phyloP scores from a whole-genome alignment of 2,888 invertebrate genomes.

The Erannis defoliaria region DNA sequence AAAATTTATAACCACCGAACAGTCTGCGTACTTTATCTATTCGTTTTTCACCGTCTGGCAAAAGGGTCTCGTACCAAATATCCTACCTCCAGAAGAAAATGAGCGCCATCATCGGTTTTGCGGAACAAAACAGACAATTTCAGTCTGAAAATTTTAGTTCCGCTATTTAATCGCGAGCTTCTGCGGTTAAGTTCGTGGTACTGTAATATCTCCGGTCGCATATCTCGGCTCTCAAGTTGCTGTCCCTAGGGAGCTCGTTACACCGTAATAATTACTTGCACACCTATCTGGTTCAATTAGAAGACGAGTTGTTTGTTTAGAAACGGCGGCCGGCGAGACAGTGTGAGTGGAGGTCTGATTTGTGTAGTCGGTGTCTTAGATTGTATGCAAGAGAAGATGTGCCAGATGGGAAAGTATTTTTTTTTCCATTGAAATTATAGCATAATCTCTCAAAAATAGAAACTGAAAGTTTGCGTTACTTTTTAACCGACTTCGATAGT shows the following conservation, averaged over 20 bases:
- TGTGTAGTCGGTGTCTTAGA: constrained; percentile 27
- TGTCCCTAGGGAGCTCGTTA: constrained; percentile 76
- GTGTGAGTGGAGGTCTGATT: constrained; percentile 46
- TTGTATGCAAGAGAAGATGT: constrained; percentile 16
- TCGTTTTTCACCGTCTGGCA: constrained; percentile 69
- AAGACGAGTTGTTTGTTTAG: constrained; percentile 64
- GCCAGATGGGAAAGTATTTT: too few relatives aligned
- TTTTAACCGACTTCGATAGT: too few relatives aligned
- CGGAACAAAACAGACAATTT: not conserved
- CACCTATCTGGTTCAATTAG: constrained; percentile 80
- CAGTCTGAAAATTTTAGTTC: constrained; percentile 1
- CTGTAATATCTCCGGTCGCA: constrained; percentile 22
- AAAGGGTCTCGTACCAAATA: constrained; percentile 38
- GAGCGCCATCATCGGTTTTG: not conserved
- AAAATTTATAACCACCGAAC: constrained; percentile 19
- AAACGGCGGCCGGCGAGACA: constrained; percentile 57
- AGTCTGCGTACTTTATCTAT: constrained; percentile 51
- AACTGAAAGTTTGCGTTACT: too few relatives aligned
- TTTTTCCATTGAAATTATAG: too few relatives aligned
- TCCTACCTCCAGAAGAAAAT: not conserved
- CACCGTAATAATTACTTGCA: constrained; percentile 74
- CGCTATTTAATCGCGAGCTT: not conserved
- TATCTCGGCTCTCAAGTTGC: constrained; percentile 45
- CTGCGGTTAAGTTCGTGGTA: not conserved
- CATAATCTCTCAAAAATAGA: too few relatives aligned